Evolutionary conservation across 2,113 vertebrate species (phyloP).

Genomic region (Limanda limanda): DNA sequence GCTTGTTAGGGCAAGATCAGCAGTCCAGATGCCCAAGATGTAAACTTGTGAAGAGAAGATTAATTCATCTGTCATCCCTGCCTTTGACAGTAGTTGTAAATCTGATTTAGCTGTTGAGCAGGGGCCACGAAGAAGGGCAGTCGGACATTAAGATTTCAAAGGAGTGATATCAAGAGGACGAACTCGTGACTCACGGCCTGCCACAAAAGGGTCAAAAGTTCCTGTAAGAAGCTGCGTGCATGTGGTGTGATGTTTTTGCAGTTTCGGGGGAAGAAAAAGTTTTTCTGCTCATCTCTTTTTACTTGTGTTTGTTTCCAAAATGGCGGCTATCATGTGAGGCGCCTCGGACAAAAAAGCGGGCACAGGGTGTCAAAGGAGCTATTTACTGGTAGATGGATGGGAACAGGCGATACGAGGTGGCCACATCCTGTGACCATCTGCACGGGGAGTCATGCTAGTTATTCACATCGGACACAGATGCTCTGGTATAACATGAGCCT

Average conservation of each 20-base stretch:
- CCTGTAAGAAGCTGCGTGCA: conserved; percentile 25
- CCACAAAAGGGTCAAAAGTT: conserved; percentile 74
- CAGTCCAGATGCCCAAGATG: conserved; percentile 88
- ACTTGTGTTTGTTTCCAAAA: conserved; percentile 65
- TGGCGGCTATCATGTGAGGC: conserved; percentile 71
- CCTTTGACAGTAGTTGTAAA: conserved; percentile 92
- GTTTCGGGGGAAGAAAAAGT: background rate
- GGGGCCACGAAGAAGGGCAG: conserved; percentile 76
- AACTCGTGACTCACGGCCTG: conserved; percentile 74
- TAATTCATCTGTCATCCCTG: conserved; percentile 90
- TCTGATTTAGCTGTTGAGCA: conserved; percentile 87
- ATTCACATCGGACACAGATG: conserved; percentile 75
- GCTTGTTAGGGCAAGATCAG: conserved; percentile 91
- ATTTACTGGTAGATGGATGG: conserved; percentile 77
- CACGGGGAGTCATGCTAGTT: conserved; percentile 69
- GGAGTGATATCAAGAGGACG: conserved; percentile 77
- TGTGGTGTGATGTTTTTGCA: conserved; percentile 48
- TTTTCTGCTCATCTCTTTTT: conserved; percentile 19
- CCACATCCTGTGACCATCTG: conserved; percentile 74
- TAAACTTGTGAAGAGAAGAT: conserved; percentile 91
- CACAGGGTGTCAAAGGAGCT: conserved; percentile 72
- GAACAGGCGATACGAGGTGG: conserved; percentile 74
- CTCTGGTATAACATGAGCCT: conserved; percentile 65
- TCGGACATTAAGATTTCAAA: conserved; percentile 81
- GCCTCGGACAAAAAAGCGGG: conserved; percentile 40